These are phyloP conservation scores for Zootermopsis nevadensis DNA, from an alignment of 2,888 invertebrate species.

Conservation along the genomic window DNA sequence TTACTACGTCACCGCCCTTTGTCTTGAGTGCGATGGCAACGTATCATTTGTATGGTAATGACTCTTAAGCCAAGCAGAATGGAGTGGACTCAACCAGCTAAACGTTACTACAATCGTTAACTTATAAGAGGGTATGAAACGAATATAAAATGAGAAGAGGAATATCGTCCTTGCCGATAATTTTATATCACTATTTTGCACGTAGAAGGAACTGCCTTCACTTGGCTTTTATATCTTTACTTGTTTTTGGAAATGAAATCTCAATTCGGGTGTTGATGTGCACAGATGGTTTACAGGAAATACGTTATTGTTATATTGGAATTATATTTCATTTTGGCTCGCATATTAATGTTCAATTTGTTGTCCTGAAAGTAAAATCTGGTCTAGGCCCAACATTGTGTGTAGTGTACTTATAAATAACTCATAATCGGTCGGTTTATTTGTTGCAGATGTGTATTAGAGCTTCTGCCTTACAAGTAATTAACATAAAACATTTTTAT, in stretches of 20 bases:
- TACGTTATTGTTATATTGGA: no score
- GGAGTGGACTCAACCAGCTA: constrained; percentile 16
- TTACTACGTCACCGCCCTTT: constrained; percentile 7
- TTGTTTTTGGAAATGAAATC: neutral
- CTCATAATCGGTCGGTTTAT: no score
- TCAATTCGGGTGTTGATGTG: neutral
- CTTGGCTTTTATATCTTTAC: neutral
- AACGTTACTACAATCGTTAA: constrained; percentile 31
- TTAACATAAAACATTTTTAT: no score
- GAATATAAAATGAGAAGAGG: constrained; percentile 14
- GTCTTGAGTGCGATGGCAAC: constrained; percentile 1
- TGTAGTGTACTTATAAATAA: no score
- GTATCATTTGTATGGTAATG: constrained; percentile 36
- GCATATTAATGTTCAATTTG: no score
- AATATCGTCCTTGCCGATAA: constrained; percentile 11
- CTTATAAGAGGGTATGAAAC: constrained; percentile 16
- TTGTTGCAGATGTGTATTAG: no score
- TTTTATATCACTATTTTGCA: neutral
- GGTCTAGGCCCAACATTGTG: no score
- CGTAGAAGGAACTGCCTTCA: neutral
- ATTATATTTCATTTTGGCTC: no score
- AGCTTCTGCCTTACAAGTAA: no score
- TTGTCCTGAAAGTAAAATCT: no score
- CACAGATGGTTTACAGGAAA: neutral
- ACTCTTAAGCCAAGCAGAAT: constrained; percentile 10